These are phyloP conservation scores for Lithobates pipiens DNA, from an alignment of 2,797 vertebrate genomes.

Conservation along the genomic window DNA sequence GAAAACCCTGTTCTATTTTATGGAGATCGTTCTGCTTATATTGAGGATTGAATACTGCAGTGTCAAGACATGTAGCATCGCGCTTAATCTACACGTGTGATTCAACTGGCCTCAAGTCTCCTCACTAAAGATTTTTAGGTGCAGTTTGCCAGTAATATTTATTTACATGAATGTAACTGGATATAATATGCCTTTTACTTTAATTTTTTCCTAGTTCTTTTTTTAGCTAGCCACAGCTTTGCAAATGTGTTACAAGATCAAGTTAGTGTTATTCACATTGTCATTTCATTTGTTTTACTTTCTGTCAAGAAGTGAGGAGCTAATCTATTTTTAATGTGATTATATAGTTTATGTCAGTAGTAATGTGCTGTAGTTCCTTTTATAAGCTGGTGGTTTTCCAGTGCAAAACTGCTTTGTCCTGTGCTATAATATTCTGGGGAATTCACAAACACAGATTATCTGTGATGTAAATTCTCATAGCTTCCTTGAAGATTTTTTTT, in stretches of 20 bases:
- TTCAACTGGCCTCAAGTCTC: not conserved
- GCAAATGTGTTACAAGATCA: constrained; percentile 35
- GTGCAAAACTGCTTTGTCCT: constrained; percentile 15
- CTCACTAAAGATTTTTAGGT: not conserved
- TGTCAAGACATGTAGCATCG: too few relatives aligned
- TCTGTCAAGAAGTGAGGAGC: constrained; percentile 58
- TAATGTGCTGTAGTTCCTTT: constrained; percentile 52
- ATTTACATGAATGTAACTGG: not conserved
- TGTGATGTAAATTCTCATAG: constrained; percentile 69
- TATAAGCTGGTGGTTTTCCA: constrained; percentile 52
- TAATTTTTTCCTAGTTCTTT: constrained; percentile 34
- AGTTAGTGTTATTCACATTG: constrained; percentile 60
- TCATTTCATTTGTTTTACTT: constrained; percentile 62
- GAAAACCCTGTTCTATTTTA: too few relatives aligned
- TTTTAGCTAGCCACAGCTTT: constrained; percentile 30
- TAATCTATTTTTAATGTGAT: constrained; percentile 64
- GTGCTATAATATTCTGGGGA: constrained; percentile 63
- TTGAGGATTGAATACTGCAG: too few relatives aligned
- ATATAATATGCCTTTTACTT: constrained; percentile 15
- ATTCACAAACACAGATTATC: constrained; percentile 67
- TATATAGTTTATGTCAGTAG: constrained; percentile 60
- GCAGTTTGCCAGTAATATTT: not conserved
- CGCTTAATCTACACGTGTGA: not conserved
- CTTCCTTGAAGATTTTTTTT: constrained; percentile 59
- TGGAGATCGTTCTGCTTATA: too few relatives aligned